Conservation (phyloP, 2,113 vertebrate species). For the Cochlearius cochlearius region DNA sequence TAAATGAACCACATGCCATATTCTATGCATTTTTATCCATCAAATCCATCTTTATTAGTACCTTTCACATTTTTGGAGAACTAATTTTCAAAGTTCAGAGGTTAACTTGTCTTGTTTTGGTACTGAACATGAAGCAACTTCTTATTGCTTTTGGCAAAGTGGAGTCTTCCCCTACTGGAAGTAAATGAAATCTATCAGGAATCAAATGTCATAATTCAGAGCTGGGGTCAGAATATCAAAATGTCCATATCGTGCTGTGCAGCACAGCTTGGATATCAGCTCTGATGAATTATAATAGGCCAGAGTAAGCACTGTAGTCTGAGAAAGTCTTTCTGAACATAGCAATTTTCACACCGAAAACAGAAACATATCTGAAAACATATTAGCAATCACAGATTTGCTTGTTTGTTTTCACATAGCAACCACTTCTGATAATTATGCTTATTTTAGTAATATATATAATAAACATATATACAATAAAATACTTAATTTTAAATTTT, state of each 20-base stretch:
- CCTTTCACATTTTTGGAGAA: background rate
- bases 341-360: background rate
- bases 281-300: background rate
- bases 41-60: slow-evolving; percentile 34
- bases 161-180: background rate
- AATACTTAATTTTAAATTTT: background rate
- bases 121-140: slow-evolving; percentile 16
- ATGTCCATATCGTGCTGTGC: background rate
- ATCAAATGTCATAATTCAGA: background rate
- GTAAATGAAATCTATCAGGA: background rate
- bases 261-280: background rate
- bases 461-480: background rate
- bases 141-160: slow-evolving; percentile 1
- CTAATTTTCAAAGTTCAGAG: slow-evolving; percentile 45
- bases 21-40: slow-evolving; percentile 1
- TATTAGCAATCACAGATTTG: background rate
- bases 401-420: background rate
- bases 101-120: slow-evolving; percentile 36
- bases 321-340: background rate
- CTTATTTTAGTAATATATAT: background rate
- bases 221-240: background rate
- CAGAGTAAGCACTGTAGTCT: background rate
- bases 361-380: background rate
- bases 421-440: background rate
- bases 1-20: slow-evolving; percentile 1